Evolutionary conservation across 2,797 vertebrate genomes (phyloP), one percentile per base, ranked within the genome.

Genomic region (Pipistrellus nathusii): DNA sequence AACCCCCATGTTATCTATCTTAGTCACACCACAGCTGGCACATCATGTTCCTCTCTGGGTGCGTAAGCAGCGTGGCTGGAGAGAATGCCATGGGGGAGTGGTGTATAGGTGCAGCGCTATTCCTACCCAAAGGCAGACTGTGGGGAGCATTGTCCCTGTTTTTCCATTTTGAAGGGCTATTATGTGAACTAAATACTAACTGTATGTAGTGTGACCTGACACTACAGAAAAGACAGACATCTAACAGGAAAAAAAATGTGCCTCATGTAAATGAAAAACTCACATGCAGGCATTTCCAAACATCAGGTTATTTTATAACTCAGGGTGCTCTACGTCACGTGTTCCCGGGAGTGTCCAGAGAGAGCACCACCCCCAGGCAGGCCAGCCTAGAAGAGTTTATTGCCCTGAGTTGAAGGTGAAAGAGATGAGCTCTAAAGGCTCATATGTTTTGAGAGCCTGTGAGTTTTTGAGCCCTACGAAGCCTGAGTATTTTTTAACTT

Each of bases 21-120:
- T 81, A 94, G 78, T 85, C 76, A 90, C 27, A 12, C 32, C n/a
- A 77, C 53, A 95, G 64, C n/a, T 96, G 68, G 64, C 30, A 15
- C 66, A 13, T 55, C 27, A 35, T 44, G 8, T 55, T 85, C 32
- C 27, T n/a, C 41, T 68, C 25, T 53, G n/a, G 55, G 38, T 62
- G 48, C 44, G 38, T 46, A 44, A 92, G 51, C 20, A 68, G 8
- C 27, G 71, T n/a, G 13, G 38, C 23, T 85, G 8, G 35, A 86
- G 88, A 55, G 1, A 12, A n/a, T 64, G 38, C 17, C 2, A 15
- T 44, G 25, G 48, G 46, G 20, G 8, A 75, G 15, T 5, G 27
- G 68, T 17, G 66, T 44, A 71, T 77, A 85, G 80, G 72, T 17
- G 4, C 9, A 68, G 18, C 0, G 2, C 83, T 35, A 72, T 68